These are phyloP conservation scores for Scatophagus argus DNA, from an alignment of 2,113 vertebrate genomes.

Conservation along the genomic window DNA sequence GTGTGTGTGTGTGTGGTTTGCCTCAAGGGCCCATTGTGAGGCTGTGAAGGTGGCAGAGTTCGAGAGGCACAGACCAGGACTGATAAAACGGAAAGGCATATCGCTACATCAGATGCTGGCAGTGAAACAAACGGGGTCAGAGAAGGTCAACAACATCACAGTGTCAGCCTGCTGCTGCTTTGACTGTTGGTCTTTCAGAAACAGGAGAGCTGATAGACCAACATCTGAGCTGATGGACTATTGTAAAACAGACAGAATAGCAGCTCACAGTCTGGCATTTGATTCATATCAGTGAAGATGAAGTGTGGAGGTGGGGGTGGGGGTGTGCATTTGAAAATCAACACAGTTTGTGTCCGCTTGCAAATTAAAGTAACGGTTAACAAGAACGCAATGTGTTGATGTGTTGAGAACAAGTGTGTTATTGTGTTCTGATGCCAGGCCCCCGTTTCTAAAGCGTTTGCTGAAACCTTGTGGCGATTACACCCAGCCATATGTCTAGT, in stretches of 20 bases:
- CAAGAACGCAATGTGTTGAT: slow-evolving; percentile 59
- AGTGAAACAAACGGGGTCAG: slow-evolving; percentile 74
- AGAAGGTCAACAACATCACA: slow-evolving; percentile 67
- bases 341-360: slow-evolving; percentile 50
- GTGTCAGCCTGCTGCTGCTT: slow-evolving; percentile 53
- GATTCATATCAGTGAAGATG: slow-evolving; percentile 35
- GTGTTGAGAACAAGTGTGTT: slow-evolving; percentile 48
- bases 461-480: slow-evolving; percentile 66
- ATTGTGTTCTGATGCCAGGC: slow-evolving; percentile 42
- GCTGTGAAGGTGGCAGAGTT: slow-evolving; percentile 51
- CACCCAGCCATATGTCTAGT: slow-evolving; percentile 69
- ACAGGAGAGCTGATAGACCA: slow-evolving; percentile 35
- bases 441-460: slow-evolving; percentile 30
- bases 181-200: slow-evolving; percentile 35
- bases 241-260: slow-evolving; percentile 34
- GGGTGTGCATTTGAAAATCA: slow-evolving; percentile 24
- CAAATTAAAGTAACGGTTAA: slow-evolving; percentile 66
- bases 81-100: slow-evolving; percentile 61
- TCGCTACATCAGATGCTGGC: slow-evolving; percentile 59
- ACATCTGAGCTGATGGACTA: slow-evolving; percentile 7
- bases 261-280: slow-evolving; percentile 34
- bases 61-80: slow-evolving; percentile 40
- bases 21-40: slow-evolving; percentile 43
- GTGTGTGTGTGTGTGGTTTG: slow-evolving; percentile 1
- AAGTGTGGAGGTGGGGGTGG: neutral